phyloP scores from a whole-genome alignment of 2,888 invertebrate species.

The Drosophila cognata region DNA sequence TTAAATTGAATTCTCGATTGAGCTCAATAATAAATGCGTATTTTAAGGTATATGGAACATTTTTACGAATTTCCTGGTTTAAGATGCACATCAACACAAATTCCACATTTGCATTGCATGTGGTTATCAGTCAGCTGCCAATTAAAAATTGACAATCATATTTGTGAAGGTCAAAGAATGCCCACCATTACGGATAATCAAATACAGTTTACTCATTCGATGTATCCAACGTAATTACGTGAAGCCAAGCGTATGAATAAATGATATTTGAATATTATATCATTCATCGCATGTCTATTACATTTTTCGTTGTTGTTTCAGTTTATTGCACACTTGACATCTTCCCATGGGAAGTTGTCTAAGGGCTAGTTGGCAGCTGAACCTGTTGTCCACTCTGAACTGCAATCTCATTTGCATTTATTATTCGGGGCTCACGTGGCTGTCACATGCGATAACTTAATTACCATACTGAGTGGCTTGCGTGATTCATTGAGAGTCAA shows the following conservation, averaged over 20 bases:
- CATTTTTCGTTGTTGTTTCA: slow-evolving; percentile 47
- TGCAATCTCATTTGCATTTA: slow-evolving; percentile 42
- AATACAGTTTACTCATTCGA: slow-evolving; percentile 12
- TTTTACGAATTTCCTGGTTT: not conserved
- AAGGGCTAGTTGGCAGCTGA: slow-evolving; percentile 20
- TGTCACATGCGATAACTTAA: slow-evolving; percentile 68
- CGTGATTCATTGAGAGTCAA: slow-evolving; percentile 32
- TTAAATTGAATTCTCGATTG: slow-evolving; percentile 14
- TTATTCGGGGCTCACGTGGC: slow-evolving; percentile 70
- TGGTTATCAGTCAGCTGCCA: not conserved
- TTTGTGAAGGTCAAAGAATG: not conserved
- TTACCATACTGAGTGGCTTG: slow-evolving; percentile 50
- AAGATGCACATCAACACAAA: not conserved
- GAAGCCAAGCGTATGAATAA: slow-evolving; percentile 3
- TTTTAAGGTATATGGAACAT: slow-evolving; percentile 11
- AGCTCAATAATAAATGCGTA: slow-evolving; percentile 7
- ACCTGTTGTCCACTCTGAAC: slow-evolving; percentile 38
- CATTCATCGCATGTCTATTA: slow-evolving; percentile 5
- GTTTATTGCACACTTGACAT: slow-evolving; percentile 55
- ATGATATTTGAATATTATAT: not conserved
- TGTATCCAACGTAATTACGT: not conserved
- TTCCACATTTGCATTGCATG: not conserved
- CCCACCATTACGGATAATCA: not conserved
- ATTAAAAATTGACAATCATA: not conserved
- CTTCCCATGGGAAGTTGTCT: not conserved